Conservation (phyloP, 2,888 invertebrate genomes). For the Nowickia ferox region DNA sequence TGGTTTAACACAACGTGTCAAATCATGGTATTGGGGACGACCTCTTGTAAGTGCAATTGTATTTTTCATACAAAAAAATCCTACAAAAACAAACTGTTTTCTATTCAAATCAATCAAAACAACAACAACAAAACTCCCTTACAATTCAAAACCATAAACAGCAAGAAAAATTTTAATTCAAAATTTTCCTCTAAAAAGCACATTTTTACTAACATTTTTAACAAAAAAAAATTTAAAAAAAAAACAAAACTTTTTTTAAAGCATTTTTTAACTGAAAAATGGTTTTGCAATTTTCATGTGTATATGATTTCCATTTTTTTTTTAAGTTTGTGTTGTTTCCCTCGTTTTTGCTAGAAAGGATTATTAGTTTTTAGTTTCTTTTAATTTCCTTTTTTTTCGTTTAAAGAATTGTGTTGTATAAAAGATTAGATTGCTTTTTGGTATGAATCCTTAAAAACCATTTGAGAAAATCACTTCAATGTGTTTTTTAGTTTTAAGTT, state of each 20-base stretch:
- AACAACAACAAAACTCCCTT: constrained; percentile 49
- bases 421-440: constrained; percentile 42
- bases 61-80: constrained; percentile 71
- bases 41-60: constrained; percentile 94
- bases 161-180: constrained; percentile 25
- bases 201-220: constrained; percentile 62
- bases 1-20: constrained; percentile 98
- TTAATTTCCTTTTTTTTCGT: not conserved
- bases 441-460: constrained; percentile 27
- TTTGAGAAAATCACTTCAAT: constrained; percentile 43
- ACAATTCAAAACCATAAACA: constrained; percentile 54
- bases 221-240: constrained; percentile 23
- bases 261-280: constrained; percentile 14
- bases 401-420: constrained; percentile 21
- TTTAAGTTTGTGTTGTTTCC: constrained; percentile 19
- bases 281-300: constrained; percentile 37
- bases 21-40: constrained; percentile 98
- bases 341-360: constrained; percentile 15
- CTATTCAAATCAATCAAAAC: constrained; percentile 44
- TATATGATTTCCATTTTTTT: not conserved
- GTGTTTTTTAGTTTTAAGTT: constrained; percentile 11
- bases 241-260: constrained; percentile 28
- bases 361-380: not conserved
- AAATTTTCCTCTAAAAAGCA: constrained; percentile 50
- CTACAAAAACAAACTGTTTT: constrained; percentile 45